Conservation (phyloP, 2,888 invertebrate species). For the Parapristionchus giblindavisi region DNA sequence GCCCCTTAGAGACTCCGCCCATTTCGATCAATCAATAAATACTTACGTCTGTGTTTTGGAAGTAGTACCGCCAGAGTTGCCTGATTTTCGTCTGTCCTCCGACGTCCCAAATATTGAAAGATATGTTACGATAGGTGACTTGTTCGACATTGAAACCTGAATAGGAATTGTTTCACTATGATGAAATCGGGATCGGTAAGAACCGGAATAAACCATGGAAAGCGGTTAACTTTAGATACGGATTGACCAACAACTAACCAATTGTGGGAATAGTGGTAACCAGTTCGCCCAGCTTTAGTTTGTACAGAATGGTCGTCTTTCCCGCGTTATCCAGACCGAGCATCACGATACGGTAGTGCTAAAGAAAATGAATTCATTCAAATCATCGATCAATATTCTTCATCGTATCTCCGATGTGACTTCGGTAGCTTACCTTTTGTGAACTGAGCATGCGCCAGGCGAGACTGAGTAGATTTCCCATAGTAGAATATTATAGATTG, state of each 20-base stretch:
- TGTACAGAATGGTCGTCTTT: slow-evolving; percentile 30
- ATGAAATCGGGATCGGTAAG: background rate
- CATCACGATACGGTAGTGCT: slow-evolving; percentile 6
- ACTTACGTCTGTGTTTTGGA: slow-evolving; percentile 16
- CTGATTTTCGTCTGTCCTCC: slow-evolving; percentile 18
- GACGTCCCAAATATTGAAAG: slow-evolving; percentile 9
- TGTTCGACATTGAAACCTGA: slow-evolving; percentile 25
- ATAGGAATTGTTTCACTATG: background rate
- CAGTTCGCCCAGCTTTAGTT: slow-evolving; percentile 11
- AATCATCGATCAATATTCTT: too few relatives aligned
- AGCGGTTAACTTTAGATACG: background rate
- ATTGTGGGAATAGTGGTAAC: slow-evolving; percentile 28
- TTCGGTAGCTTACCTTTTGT: too few relatives aligned
- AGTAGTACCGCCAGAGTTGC: slow-evolving; percentile 25
- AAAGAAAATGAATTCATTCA: too few relatives aligned
- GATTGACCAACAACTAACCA: background rate
- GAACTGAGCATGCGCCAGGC: too few relatives aligned
- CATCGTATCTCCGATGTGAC: too few relatives aligned
- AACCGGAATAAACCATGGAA: background rate
- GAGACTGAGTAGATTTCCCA: too few relatives aligned
- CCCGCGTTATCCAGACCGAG: slow-evolving; percentile 20
- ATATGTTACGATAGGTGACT: background rate
- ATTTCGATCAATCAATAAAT: too few relatives aligned
- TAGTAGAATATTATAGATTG: too few relatives aligned
- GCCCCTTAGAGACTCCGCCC: background rate